Base-by-base conservation (phyloP, 2,888 invertebrate genomes). In the Synergus laeviventris region DNA sequence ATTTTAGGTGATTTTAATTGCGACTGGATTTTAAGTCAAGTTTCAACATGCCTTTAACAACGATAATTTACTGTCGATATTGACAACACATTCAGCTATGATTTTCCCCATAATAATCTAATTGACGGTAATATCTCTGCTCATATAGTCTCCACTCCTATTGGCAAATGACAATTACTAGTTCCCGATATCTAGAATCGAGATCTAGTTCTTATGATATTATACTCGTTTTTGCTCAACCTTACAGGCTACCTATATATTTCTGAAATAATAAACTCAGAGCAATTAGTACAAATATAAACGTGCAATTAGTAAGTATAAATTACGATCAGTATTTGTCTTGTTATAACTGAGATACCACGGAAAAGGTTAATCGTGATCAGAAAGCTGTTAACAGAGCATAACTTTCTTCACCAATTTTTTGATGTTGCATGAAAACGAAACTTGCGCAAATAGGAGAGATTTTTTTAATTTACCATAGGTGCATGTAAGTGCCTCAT, bases 251-350 rank as follows among this genome's bases (percentile, higher is more conserved):
- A 42, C 21, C 21, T 64, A 62, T 42, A 64, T 42, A 42, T 64
- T 64, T 21, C 64, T 64, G 7, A 64, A 64, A 64, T 64, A 21
- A 70, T 70, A 70, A 31, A 70, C 70, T 24, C 70, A 31, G 11
- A 49, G 70, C 70, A 70, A 70, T 70, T 49, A 70, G 70, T 70
- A 70, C 49, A 70, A 66, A 70, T 70, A 70, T n/a, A 70, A 70
- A 70, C 70, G 31, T 70, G 70, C 70, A 70, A 70, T 70, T 70
- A 70, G 70, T 70, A 70, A 49, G 70, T 70, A 70, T 70, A 70
- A 70, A 70, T 70, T 49, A 70, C 49, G 49, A 70, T 70, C 70
- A 70, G 70, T 70, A 70, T 70, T 70, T 70, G 49, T 49, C 70
- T 49, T 70, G 42, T 66, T 45, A 45, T 45, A 49, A 39, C 18